Evolutionary conservation across 2,113 vertebrate species (phyloP).

Genomic region (Silurus meridionalis): DNA sequence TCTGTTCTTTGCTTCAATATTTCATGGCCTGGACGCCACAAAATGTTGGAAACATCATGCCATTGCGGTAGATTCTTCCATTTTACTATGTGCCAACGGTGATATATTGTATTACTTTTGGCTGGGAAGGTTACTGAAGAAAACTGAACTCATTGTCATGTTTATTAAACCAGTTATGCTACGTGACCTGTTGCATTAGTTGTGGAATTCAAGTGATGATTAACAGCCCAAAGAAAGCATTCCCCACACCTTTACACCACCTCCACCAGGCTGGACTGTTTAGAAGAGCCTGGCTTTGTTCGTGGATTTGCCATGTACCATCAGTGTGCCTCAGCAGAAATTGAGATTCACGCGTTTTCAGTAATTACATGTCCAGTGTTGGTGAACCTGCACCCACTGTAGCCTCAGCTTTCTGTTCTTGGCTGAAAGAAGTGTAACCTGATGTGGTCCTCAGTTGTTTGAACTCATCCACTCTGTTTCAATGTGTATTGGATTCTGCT

Average conservation of each 20-base stretch:
- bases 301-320: neutral
- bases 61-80: neutral
- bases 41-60: neutral
- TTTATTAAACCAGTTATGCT: neutral
- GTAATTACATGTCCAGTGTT: neutral
- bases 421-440: neutral
- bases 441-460: neutral
- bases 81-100: neutral
- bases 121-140: neutral
- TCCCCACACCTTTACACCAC: neutral
- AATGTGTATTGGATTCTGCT: neutral
- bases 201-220: neutral
- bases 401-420: neutral
- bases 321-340: neutral
- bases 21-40: neutral
- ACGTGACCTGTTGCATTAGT: neutral
- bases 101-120: neutral
- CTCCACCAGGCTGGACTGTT: neutral
- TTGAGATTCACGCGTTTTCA: neutral
- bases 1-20: neutral
- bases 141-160: neutral
- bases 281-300: neutral
- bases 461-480: neutral
- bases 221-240: neutral
- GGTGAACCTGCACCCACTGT: neutral